Evolutionary conservation across 2,113 vertebrate genomes (phyloP).

Genomic region (Notechis scutatus): DNA sequence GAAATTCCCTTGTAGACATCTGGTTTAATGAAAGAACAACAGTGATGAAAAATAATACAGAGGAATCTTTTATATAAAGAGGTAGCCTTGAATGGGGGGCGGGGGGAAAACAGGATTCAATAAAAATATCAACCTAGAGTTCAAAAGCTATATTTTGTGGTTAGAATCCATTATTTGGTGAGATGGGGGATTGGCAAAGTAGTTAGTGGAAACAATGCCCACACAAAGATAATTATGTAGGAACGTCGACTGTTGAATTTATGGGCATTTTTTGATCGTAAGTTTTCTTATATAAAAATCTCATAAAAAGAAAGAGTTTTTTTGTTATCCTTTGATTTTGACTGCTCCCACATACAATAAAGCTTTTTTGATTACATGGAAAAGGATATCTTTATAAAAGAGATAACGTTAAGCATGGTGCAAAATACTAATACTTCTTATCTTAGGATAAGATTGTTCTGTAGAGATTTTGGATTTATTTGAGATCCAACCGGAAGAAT

Average conservation of each 20-base stretch:
- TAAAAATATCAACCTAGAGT: conserved; percentile 7
- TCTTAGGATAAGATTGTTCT: background rate
- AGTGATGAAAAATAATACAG: background rate
- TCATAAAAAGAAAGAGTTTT: background rate
- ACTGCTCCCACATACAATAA: background rate
- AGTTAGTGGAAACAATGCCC: background rate
- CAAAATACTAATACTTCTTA: background rate
- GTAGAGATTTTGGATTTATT: background rate
- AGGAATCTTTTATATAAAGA: background rate
- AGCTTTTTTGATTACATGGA: background rate
- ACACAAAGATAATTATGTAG: background rate
- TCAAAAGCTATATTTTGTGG: background rate
- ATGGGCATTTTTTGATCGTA: background rate
- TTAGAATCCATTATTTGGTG: background rate
- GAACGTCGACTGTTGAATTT: background rate
- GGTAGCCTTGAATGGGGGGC: background rate
- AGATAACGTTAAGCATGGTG: background rate
- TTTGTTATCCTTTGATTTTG: background rate
- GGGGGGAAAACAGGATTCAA: background rate
- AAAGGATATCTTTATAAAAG: background rate
- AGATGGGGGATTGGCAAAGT: background rate
- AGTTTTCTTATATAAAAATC: background rate
- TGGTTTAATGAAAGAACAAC: background rate
- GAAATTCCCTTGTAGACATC: background rate
- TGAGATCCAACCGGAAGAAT: background rate